Evolutionary conservation across 2,888 invertebrate genomes (phyloP), one percentile per base, ranked within the genome.

Genomic region (Choreutis nemorana): DNA sequence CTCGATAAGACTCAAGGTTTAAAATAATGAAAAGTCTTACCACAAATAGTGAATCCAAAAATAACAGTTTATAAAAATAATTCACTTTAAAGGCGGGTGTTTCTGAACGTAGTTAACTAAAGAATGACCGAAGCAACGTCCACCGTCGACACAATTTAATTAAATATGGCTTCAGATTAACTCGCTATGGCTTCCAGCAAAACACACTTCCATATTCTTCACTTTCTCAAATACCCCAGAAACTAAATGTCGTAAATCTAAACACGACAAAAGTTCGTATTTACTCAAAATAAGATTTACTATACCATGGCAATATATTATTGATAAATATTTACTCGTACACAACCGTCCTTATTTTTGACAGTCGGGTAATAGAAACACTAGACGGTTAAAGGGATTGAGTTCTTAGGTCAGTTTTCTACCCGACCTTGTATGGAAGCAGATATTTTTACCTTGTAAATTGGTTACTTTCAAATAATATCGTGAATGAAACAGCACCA

Each of bases 101-200:
- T n/a, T n/a, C n/a, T 14, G 41, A 48, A 41, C 56, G 47, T 54
- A 39, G 50, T 47, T 45, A 55, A 48, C 50, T 48, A 53, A 53
- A 40, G 63, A 75, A 66, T 77, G 70, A 50, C 50, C 58, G 46
- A 39, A 41, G 47, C 59, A 44, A 42, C 55, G 52, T 50, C 54
- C 57, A 61, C 60, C 54, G 55, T 51, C 48, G 49, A 52, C 54
- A 68, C 73, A 78, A 77, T 78, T 72, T 72, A 78, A 78, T 78
- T 78, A 78, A 72, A 68, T 71, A 78, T 41, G 77, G 77, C 73
- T 78, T 78, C 77, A 62, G 77, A 78, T 78, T 78, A 78, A 60
- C 66, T 55, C 47, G 32, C 44, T 71, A 51, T 39, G 77, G 77
- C 68, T 77, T 77, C 77, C 56, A 56, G 61, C 61, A 25, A 31